phyloP scores from a whole-genome alignment of 2,888 invertebrate genomes.

The Hypolimnas misippus region DNA sequence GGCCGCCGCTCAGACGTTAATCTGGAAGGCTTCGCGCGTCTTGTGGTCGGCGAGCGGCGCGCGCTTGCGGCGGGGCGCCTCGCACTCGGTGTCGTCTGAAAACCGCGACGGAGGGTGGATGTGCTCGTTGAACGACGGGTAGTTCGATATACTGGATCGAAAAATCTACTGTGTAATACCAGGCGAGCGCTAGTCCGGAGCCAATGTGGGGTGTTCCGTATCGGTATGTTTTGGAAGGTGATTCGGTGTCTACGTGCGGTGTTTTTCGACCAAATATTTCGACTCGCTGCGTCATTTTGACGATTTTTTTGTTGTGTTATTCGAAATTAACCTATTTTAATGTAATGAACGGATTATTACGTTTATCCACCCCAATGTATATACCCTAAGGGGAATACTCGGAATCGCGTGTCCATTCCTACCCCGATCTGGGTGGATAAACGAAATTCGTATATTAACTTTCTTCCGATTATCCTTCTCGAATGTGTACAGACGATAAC shows the following conservation, averaged over 20 bases:
- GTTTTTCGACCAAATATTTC: constrained; percentile 33
- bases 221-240: constrained; percentile 17
- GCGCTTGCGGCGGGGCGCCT: constrained; percentile 77
- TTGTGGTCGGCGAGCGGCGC: constrained; percentile 70
- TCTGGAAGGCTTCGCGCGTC: constrained; percentile 90
- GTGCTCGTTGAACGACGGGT: constrained; percentile 91
- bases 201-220: constrained; percentile 33
- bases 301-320: constrained; percentile 5
- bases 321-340: constrained; percentile 24
- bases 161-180: constrained; percentile 46
- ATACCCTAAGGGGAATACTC: too few relatives aligned
- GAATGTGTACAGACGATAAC: too few relatives aligned
- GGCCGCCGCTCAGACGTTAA: constrained; percentile 85
- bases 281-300: constrained; percentile 18
- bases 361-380: too few relatives aligned
- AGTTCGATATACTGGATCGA: constrained; percentile 88
- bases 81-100: constrained; percentile 89
- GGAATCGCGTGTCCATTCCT: too few relatives aligned
- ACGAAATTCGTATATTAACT: too few relatives aligned
- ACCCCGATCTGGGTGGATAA: too few relatives aligned
- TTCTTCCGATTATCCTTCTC: too few relatives aligned
- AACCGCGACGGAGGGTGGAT: constrained; percentile 94
- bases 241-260: constrained; percentile 18
- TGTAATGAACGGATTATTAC: too few relatives aligned
- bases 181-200: constrained; percentile 36